phyloP scores from a whole-genome alignment of 2,888 invertebrate species.

The Dicycla oo region DNA sequence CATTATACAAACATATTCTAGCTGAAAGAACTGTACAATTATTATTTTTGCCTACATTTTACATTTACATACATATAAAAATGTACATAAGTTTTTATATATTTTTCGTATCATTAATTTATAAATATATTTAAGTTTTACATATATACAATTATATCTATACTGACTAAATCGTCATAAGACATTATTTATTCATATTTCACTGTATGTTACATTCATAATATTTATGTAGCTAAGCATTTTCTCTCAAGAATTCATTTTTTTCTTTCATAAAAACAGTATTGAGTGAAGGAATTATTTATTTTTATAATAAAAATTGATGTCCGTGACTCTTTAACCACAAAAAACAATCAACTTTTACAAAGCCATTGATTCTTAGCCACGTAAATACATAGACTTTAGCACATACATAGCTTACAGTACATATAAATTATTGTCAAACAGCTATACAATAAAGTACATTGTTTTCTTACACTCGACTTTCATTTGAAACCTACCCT shows the following conservation, averaged over 20 bases:
- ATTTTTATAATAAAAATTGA: too few relatives aligned
- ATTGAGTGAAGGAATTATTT: neutral
- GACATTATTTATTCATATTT: constrained; percentile 15
- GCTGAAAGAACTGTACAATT: too few relatives aligned
- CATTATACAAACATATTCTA: too few relatives aligned
- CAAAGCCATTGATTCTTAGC: constrained; percentile 12
- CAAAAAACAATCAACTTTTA: neutral
- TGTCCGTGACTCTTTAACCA: too few relatives aligned
- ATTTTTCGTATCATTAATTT: constrained; percentile 13
- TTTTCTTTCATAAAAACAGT: neutral
- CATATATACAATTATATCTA: constrained; percentile 9
- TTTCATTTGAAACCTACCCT: constrained; percentile 61
- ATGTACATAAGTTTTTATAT: neutral
- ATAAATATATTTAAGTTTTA: constrained; percentile 12
- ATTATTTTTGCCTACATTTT: too few relatives aligned
- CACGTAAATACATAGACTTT: constrained; percentile 25
- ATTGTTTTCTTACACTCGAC: constrained; percentile 57
- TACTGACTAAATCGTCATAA: constrained; percentile 7
- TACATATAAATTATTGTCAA: constrained; percentile 50
- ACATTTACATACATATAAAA: constrained; percentile 1
- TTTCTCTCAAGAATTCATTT: neutral
- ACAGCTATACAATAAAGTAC: constrained; percentile 63
- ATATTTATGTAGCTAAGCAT: constrained; percentile 27
- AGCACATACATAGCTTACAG: constrained; percentile 28
- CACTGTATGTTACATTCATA: constrained; percentile 3